Conservation (phyloP, 2,888 invertebrate genomes). For the Drosophila acutilabella region DNA sequence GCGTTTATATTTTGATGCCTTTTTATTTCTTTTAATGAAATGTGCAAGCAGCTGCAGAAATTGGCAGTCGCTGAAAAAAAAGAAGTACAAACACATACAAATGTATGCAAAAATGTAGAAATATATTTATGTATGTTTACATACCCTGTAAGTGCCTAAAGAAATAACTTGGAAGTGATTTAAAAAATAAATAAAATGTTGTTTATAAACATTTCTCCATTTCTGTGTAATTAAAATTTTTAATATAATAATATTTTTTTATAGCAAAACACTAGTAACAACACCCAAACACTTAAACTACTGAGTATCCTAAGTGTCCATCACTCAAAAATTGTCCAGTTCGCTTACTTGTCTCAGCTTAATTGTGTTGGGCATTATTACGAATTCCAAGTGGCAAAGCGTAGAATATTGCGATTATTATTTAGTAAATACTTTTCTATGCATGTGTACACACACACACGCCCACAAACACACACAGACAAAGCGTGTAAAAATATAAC, state of each 20-base stretch:
- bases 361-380: conserved; percentile 50
- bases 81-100: not conserved
- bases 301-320: conserved; percentile 3
- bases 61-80: conserved; percentile 53
- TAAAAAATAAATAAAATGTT: too few species aligned
- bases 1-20: conserved; percentile 33
- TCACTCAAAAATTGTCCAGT: not conserved
- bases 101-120: not conserved
- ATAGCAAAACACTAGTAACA: too few species aligned
- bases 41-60: conserved; percentile 74
- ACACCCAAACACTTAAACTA: not conserved
- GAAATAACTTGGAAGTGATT: too few species aligned
- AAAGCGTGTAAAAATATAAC: conserved; percentile 27
- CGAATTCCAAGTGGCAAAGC: conserved; percentile 50
- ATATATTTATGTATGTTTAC: not conserved
- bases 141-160: not conserved
- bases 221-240: too few species aligned
- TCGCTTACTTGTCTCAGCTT: not conserved
- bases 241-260: too few species aligned
- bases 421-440: conserved; percentile 28
- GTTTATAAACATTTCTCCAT: too few species aligned
- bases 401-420: conserved; percentile 34
- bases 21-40: conserved; percentile 64
- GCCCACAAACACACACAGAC: not conserved
- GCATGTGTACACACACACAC: conserved; percentile 3